These are phyloP conservation scores for Parelbella ahira DNA, from an alignment of 2,888 invertebrate genomes.

Conservation along the genomic window DNA sequence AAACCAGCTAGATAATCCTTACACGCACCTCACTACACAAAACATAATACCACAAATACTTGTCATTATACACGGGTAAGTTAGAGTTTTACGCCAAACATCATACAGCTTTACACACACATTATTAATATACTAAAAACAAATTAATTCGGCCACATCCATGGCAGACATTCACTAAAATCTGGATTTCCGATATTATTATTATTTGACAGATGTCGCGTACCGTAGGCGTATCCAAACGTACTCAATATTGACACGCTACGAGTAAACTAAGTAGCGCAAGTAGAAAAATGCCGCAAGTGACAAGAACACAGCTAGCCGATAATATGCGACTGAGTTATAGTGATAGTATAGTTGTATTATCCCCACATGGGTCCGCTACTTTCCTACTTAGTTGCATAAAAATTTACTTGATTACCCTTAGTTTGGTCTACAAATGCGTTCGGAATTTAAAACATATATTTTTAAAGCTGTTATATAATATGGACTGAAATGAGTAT, in stretches of 20 bases:
- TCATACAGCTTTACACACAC: slow-evolving; percentile 46
- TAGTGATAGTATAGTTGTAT: not conserved
- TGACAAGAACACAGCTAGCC: slow-evolving; percentile 11
- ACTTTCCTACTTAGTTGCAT: slow-evolving; percentile 8
- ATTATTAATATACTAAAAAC: slow-evolving; percentile 43
- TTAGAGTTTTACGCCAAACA: slow-evolving; percentile 43
- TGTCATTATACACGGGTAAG: slow-evolving; percentile 56
- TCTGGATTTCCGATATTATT: slow-evolving; percentile 38
- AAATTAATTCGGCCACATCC: slow-evolving; percentile 44
- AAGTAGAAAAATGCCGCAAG: slow-evolving; percentile 17
- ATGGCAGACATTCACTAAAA: slow-evolving; percentile 39
- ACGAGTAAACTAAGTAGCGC: slow-evolving; percentile 50
- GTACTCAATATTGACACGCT: slow-evolving; percentile 56
- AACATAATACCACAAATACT: slow-evolving; percentile 65
- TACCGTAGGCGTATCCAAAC: slow-evolving; percentile 50
- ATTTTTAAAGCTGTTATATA: no score
- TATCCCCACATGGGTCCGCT: not conserved
- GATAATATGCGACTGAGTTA: slow-evolving; percentile 5
- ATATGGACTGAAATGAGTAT: no score
- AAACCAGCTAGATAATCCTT: slow-evolving; percentile 45
- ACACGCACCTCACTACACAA: slow-evolving; percentile 53
- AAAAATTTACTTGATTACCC: not conserved
- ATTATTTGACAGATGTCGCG: slow-evolving; percentile 71
- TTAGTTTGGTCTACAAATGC: no score
- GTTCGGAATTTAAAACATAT: no score